Conservation (phyloP, 2,113 vertebrate genomes). For the Platycercus adscitus region DNA sequence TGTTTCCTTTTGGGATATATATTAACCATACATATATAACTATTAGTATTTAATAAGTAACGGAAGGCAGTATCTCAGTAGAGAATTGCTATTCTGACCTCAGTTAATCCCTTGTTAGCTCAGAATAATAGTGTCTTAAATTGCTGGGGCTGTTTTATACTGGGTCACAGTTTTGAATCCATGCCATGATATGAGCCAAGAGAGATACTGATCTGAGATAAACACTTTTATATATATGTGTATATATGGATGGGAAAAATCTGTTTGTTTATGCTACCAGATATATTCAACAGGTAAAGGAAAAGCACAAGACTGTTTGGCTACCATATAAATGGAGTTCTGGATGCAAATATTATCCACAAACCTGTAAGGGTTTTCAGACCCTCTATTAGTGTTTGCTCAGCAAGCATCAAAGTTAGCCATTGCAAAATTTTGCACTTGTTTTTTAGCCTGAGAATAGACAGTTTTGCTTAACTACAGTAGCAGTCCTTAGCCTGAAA, state of each 20-base stretch:
- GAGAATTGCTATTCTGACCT: background rate
- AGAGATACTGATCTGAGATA: background rate
- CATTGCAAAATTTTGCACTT: background rate
- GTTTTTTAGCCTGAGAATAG: background rate
- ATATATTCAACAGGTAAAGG: too few species aligned
- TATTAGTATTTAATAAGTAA: background rate
- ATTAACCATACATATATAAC: too few species aligned
- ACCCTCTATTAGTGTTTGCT: background rate
- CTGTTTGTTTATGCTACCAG: background rate
- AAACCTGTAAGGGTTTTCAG: background rate
- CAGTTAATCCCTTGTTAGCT: background rate
- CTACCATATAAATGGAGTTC: background rate
- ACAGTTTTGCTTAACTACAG: background rate
- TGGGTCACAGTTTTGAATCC: background rate
- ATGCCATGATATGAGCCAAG: accelerated
- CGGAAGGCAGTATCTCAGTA: background rate
- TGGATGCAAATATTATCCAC: background rate
- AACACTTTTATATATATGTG: accelerated
- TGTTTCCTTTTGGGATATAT: background rate
- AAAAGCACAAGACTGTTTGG: accelerated
- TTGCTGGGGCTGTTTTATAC: background rate
- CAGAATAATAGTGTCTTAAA: background rate
- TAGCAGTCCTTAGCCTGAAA: background rate
- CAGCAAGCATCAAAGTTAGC: background rate
- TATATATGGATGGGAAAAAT: background rate